phyloP scores from a whole-genome alignment of 2,113 vertebrate genomes.

The Smithornis capensis region DNA sequence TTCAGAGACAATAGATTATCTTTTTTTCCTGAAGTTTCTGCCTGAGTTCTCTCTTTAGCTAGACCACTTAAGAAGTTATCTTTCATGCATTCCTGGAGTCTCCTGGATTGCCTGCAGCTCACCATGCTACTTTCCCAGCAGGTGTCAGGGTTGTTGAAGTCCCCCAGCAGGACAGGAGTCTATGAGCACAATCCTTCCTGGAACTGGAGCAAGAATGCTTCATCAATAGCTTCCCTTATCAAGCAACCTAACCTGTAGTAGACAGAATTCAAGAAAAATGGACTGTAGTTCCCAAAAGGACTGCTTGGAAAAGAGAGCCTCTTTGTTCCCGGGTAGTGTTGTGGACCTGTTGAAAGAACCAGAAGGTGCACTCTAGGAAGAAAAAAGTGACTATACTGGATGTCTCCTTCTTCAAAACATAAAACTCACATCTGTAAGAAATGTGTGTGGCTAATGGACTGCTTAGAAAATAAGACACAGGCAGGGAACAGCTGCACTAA shows the following conservation, averaged over 20 bases:
- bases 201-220: neutral
- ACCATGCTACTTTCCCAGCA: neutral
- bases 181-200: neutral
- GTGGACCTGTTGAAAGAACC: neutral
- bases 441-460: conserved; percentile 46
- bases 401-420: conserved; percentile 9
- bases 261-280: neutral
- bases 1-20: neutral
- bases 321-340: conserved; percentile 12
- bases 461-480: conserved; percentile 32
- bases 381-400: neutral
- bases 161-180: neutral
- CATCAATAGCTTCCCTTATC: neutral
- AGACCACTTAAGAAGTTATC: neutral
- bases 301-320: conserved; percentile 12
- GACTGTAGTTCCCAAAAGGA: neutral
- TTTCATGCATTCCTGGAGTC: neutral
- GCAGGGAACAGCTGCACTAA: conserved; percentile 44
- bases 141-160: neutral
- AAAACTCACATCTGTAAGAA: conserved; percentile 47
- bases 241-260: neutral
- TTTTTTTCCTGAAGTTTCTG: neutral
- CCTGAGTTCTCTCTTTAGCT: neutral
- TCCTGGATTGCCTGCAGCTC: neutral
- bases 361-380: neutral